Base-by-base conservation (phyloP, 1,140 invertebrate species). In the Wasmannia auropunctata region DNA sequence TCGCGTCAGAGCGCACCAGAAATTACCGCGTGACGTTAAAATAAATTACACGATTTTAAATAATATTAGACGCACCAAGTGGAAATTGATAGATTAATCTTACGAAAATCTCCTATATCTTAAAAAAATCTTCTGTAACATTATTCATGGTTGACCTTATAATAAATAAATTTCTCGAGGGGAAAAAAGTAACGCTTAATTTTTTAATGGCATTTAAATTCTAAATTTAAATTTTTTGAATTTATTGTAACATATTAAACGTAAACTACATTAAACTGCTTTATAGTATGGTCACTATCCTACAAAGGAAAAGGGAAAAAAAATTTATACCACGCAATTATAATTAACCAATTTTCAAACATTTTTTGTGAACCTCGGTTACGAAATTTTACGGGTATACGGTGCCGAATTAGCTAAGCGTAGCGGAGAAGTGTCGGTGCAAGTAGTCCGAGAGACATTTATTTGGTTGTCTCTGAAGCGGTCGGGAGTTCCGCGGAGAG, bases 381-480 rank as follows among this genome's bases (percentile, higher is more conserved):
- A 74, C 87, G 25, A 80, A 89, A 87, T 89, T 83, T 86, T 83
- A 72, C 87, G 69, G n/a, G 67, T 85, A 83, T 56, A 89, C 87
- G 74, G 76, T 90, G 81, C 75, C 76, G 76, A 90, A 90, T 90
- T 90, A 88, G 86, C 81, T 79, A 75, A 88, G 81, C 69, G 88
- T 85, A 83, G 85, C 84, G 80, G 88, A 63, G 37, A 89, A 88
- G 89, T 85, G 79, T 91, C 86, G 86, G 86, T 84, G 86, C 86
- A 91, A 91, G 84, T 81, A 91, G 86, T 88, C 89, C 75, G 74
- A 89, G 85, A 85, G 85, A 92, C 91, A 92, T 92, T 92, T 90
- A 90, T 91, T 91, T 88, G 88, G 77, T 46, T 86, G 86, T 91
- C 90, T 79, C 70, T 72, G 79, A 60, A 91, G 83, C 86, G 86